Evolutionary conservation across 1,140 invertebrate genomes (phyloP).

Genomic region (Parasteatoda tepidariorum): DNA sequence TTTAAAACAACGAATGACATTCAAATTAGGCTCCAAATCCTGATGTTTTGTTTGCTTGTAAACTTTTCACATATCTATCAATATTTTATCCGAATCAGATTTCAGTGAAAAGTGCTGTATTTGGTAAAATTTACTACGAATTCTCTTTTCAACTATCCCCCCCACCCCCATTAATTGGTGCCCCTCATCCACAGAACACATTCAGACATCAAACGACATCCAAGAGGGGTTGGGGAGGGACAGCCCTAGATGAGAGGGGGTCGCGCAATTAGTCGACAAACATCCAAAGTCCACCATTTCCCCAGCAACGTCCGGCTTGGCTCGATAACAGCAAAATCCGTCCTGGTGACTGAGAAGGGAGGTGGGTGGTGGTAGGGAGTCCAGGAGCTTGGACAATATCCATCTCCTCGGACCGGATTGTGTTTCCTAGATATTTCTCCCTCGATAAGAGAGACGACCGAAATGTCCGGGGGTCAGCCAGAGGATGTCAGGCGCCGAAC

Average conservation of each 20-base stretch:
- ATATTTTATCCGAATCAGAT: not conserved
- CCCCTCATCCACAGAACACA: not conserved
- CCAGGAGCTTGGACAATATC: conserved; percentile 34
- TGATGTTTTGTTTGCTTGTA: no score
- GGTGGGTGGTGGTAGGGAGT: not conserved
- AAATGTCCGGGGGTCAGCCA: not conserved
- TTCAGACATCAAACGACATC: not conserved
- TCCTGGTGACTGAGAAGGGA: not conserved
- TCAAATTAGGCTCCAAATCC: no score
- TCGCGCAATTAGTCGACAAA: conserved; percentile 44
- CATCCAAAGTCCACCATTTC: conserved; percentile 41
- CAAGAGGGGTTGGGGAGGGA: not conserved
- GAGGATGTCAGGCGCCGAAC: conserved; percentile 27
- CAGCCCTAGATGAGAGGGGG: conserved; percentile 1
- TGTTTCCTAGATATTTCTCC: conserved; percentile 53
- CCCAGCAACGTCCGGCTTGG: conserved; percentile 35
- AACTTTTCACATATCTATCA: no score
- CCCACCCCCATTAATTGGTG: not conserved
- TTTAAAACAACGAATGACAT: no score
- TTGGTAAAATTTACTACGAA: not conserved
- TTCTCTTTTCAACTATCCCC: not conserved
- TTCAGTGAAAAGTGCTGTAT: not conserved
- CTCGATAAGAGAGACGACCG: conserved; percentile 37
- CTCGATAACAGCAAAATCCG: conserved; percentile 36
- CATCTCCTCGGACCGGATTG: conserved; percentile 41